A percentile compares a stretch with the other conserved stretches of the same genome.
Evolutionary conservation across 2,797 vertebrate genomes (phyloP).

Genomic region (Myripristis murdjan): DNA sequence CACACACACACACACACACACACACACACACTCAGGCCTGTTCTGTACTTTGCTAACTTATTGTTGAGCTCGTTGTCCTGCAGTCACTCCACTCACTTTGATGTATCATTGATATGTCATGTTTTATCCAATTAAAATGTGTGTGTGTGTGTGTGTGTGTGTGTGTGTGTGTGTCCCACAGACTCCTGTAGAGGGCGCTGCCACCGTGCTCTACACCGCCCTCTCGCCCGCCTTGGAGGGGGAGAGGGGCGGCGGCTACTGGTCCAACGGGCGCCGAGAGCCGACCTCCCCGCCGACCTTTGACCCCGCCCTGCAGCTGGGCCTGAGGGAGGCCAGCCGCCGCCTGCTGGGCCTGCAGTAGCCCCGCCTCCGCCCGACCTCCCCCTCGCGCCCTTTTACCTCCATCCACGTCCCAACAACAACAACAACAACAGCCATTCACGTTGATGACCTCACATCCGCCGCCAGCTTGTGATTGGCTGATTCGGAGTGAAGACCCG

Average conservation of each 20-base stretch:
- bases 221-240: constrained; percentile 87
- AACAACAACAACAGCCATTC: constrained; percentile 36
- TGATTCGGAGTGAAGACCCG: constrained; percentile 30
- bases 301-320: constrained; percentile 83
- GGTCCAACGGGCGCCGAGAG: constrained; percentile 85
- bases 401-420: constrained; percentile 38
- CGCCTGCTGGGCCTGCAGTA: constrained; percentile 78
- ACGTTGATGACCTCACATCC: constrained; percentile 46
- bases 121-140: background rate
- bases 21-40: constrained; percentile 6
- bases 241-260: constrained; percentile 85
- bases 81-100: constrained; percentile 23
- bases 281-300: constrained; percentile 81
- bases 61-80: constrained; percentile 57
- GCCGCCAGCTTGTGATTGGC: constrained; percentile 57
- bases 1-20: constrained; percentile 5
- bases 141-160: background rate
- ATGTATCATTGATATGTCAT: constrained; percentile 9
- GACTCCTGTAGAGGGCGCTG: constrained; percentile 89
- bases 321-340: constrained; percentile 89
- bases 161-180: constrained; percentile 58
- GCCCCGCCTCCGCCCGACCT: constrained; percentile 10
- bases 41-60: constrained; percentile 51
- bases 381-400: constrained; percentile 11
- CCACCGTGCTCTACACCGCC: constrained; percentile 85